Evolutionary conservation across 2,888 invertebrate species (phyloP).

Genomic region (Teleiodes luculella): DNA sequence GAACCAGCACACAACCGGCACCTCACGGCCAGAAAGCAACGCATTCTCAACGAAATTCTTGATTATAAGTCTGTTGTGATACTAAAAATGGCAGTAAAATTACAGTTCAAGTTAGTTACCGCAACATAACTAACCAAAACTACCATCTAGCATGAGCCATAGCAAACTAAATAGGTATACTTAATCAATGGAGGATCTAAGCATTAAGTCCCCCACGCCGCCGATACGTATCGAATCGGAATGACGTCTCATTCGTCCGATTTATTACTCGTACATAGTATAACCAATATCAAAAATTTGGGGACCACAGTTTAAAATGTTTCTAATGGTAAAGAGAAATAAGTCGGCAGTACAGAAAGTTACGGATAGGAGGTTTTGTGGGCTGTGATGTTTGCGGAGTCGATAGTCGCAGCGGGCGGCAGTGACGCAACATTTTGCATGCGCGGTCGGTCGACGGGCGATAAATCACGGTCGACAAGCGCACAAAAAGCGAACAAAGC

Average conservation of each 20-base stretch:
- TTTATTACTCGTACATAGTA: constrained; percentile 57
- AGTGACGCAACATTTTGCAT: constrained; percentile 75
- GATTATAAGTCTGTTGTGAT: too few relatives aligned
- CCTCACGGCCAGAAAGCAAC: too few relatives aligned
- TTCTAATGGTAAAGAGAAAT: neutral
- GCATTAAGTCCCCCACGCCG: constrained; percentile 59
- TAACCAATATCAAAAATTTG: neutral
- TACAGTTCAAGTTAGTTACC: too few relatives aligned
- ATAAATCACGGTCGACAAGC: constrained; percentile 70
- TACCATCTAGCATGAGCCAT: constrained; percentile 40
- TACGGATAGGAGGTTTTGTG: neutral
- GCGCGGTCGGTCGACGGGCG: constrained; percentile 46
- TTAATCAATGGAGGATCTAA: constrained; percentile 66
- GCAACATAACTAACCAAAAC: neutral
- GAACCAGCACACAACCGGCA: too few relatives aligned
- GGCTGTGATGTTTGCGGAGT: neutral
- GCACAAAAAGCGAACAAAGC: constrained; percentile 75
- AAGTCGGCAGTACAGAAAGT: neutral
- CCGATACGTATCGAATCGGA: constrained; percentile 69
- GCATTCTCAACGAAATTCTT: too few relatives aligned
- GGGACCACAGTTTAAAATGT: neutral
- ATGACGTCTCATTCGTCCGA: constrained; percentile 75
- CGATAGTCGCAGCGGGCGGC: constrained; percentile 32
- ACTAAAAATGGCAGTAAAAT: too few relatives aligned
- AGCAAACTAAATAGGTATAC: constrained; percentile 61